A percentile compares a stretch with the other conserved stretches of the same genome.
Conservation (phyloP, 2,888 invertebrate genomes). For the Eristalinus sepulchralis region DNA sequence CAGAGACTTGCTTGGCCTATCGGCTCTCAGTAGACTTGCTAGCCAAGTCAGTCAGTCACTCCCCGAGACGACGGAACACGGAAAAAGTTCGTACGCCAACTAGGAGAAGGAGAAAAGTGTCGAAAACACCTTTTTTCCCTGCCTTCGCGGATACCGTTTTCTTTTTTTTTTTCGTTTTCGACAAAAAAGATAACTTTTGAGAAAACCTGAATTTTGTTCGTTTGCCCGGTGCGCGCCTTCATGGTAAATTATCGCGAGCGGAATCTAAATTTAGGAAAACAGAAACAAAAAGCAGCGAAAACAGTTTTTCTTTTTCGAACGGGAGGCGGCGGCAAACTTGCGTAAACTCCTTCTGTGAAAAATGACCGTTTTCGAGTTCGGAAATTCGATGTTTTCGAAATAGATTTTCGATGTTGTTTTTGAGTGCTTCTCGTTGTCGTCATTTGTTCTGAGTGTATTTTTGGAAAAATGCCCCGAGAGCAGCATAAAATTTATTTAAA, state of each 20-base stretch:
- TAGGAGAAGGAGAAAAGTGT: background rate
- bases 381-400: slow-evolving; percentile 21
- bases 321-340: background rate
- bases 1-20: slow-evolving; percentile 60
- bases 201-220: background rate
- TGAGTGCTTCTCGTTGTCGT: background rate
- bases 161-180: slow-evolving; percentile 25
- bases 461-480: slow-evolving; percentile 52
- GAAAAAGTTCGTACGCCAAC: slow-evolving; percentile 70
- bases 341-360: slow-evolving; percentile 12
- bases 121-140: background rate
- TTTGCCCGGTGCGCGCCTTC: background rate
- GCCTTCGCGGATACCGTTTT: background rate
- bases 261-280: slow-evolving; percentile 61
- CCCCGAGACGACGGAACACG: slow-evolving; percentile 65
- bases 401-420: slow-evolving; percentile 20
- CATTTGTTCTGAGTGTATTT: slow-evolving; percentile 24
- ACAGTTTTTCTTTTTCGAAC: background rate
- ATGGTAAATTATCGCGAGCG: slow-evolving; percentile 55
- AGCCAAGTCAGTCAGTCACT: slow-evolving; percentile 70
- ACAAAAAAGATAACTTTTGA: slow-evolving; percentile 27
- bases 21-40: slow-evolving; percentile 53
- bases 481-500: slow-evolving; percentile 2
- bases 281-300: background rate
- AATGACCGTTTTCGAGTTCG: background rate